These are phyloP conservation scores for Australoheros scitulus DNA, from an alignment of 2,113 vertebrate genomes.

Conservation along the genomic window DNA sequence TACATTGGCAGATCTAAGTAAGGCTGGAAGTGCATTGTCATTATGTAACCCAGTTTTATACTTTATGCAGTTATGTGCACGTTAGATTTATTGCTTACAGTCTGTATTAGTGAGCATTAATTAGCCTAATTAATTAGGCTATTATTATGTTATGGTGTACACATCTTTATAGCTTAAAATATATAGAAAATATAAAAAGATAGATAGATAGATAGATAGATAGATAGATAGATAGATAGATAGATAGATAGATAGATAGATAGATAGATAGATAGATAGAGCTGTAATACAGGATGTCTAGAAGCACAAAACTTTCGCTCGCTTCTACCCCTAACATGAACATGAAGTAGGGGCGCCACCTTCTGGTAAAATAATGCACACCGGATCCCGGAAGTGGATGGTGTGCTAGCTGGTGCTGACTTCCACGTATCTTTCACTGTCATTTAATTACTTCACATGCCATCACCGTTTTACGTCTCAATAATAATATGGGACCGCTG, in stretches of 20 bases:
- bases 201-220: background rate
- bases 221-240: too few species aligned
- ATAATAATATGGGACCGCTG: constrained; percentile 32
- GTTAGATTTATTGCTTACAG: background rate
- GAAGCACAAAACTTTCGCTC: background rate
- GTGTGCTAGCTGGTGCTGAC: background rate
- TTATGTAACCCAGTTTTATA: background rate
- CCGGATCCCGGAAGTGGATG: constrained; percentile 55
- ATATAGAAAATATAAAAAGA: too few species aligned
- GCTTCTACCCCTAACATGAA: background rate
- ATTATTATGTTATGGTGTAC: background rate
- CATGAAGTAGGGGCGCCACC: constrained; percentile 22
- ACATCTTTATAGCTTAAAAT: background rate
- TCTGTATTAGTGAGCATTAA: background rate
- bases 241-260: too few species aligned
- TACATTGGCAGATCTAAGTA: background rate
- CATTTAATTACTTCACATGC: background rate
- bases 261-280: background rate
- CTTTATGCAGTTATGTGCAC: background rate
- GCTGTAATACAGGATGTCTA: background rate
- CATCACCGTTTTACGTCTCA: background rate
- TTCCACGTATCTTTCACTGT: background rate
- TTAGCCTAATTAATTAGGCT: background rate
- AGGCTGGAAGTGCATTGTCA: background rate
- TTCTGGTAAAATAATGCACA: constrained; percentile 12